phyloP scores from a whole-genome alignment of 1,140 invertebrate species.

The Heliothis subflexa region DNA sequence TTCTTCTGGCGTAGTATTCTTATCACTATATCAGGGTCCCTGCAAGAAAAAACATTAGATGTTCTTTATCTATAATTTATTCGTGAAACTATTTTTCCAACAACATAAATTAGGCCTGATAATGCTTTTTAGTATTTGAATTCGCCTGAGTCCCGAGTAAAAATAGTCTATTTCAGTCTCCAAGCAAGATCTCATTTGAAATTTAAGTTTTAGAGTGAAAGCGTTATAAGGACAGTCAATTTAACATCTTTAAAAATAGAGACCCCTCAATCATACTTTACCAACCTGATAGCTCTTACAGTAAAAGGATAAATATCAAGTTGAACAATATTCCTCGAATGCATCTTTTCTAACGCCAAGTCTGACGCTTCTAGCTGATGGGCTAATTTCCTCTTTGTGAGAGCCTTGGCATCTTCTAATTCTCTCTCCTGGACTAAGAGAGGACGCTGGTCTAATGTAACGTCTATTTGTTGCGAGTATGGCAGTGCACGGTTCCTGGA shows the following conservation, averaged over 20 bases:
- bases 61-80: too few species aligned
- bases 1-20: constrained; percentile 88
- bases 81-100: too few species aligned
- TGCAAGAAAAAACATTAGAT: constrained; percentile 44
- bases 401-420: constrained; percentile 87
- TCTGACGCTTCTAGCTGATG: constrained; percentile 86
- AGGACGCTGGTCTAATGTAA: constrained; percentile 89
- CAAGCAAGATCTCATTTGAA: too few species aligned
- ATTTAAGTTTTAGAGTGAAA: too few species aligned
- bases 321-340: constrained; percentile 90
- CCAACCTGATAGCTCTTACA: constrained; percentile 86
- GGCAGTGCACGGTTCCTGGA: constrained; percentile 88
- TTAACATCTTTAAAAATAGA: too few species aligned
- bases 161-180: too few species aligned
- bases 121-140: too few species aligned
- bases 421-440: constrained; percentile 87
- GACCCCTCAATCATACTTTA: neutral
- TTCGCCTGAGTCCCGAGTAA: too few species aligned
- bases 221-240: too few species aligned
- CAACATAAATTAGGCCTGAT: too few species aligned
- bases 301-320: constrained; percentile 89
- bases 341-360: constrained; percentile 90
- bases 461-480: constrained; percentile 87
- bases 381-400: constrained; percentile 87
- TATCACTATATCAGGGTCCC: constrained; percentile 84